Conservation (phyloP, 2,888 invertebrate genomes). For the Hirtodrosophila trivittata region DNA sequence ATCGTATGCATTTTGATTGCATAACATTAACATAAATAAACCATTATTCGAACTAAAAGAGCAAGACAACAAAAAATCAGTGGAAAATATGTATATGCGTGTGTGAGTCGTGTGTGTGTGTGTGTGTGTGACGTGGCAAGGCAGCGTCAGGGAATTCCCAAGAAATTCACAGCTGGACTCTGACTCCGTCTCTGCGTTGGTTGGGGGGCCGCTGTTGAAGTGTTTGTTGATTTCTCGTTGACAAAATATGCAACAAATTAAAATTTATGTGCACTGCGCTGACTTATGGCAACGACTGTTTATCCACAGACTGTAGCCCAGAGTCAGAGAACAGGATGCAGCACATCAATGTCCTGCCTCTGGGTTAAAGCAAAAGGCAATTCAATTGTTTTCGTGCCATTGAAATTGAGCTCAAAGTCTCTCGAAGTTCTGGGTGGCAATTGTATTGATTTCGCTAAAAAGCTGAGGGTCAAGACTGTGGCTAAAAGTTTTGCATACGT, state of each 20-base stretch:
- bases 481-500: slow-evolving; percentile 55
- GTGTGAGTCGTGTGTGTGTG: not conserved
- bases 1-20: slow-evolving; percentile 81
- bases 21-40: slow-evolving; percentile 82
- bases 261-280: slow-evolving; percentile 71
- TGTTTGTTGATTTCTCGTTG: slow-evolving; percentile 73
- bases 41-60: slow-evolving; percentile 67
- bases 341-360: slow-evolving; percentile 76
- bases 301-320: not conserved
- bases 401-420: slow-evolving; percentile 36
- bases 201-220: slow-evolving; percentile 25
- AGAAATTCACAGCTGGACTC: slow-evolving; percentile 83
- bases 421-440: slow-evolving; percentile 79
- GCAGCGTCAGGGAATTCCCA: slow-evolving; percentile 79
- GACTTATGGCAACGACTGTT: slow-evolving; percentile 56
- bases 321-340: slow-evolving; percentile 65
- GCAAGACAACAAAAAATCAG: slow-evolving; percentile 9
- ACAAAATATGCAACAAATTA: slow-evolving; percentile 79
- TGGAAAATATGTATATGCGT: not conserved
- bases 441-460: slow-evolving; percentile 80
- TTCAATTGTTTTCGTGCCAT: slow-evolving; percentile 79
- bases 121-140: slow-evolving; percentile 16
- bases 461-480: slow-evolving; percentile 53
- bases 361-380: slow-evolving; percentile 73
- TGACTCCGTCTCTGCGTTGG: slow-evolving; percentile 2